Evolutionary conservation across 2,888 invertebrate genomes (phyloP), one percentile per base, ranked within the genome.

Genomic region (Hypomecis punctinalis): DNA sequence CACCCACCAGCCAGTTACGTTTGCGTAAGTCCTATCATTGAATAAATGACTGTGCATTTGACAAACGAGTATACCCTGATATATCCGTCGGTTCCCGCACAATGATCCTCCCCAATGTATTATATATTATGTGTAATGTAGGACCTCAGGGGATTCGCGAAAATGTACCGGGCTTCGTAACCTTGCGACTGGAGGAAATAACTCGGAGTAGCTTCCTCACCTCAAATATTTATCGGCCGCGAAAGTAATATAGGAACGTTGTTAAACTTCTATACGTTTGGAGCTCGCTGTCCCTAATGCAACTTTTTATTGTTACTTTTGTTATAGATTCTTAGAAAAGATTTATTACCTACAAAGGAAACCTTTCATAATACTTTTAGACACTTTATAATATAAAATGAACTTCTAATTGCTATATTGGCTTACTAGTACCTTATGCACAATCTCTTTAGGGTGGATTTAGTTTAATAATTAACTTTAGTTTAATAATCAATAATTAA

Each of bases 31-130:
- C 69, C 66, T 83, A 86, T 86, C 90, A 86, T 90, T 88, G 86
- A 85, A 90, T 91, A 91, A 90, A 92, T 91, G 90, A 90, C 89
- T 89, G 88, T 87, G 85, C 90, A 89, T 92, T 91, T 91, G 90
- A 92, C 90, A 92, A 92, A 92, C 89, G 92, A 91, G 90, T 88
- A 88, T 90, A 88, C 89, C 82, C 86, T 84, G 86, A 88, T 88
- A 89, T 89, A 90, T 90, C 86, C 88, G 86, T 82, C 85, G 85
- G 88, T 90, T 87, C 86, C 86, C 86, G 88, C 83, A 87, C 86
- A 89, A 89, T 89, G 90, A 90, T 90, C 88, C 90, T 88, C 90
- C 87, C 88, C 83, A 83, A 86, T 86, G 90, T 89, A 88, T 89
- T 90, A 89, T 89, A 89, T 90, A 72, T 69, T 68, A 69, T 70